A percentile compares a stretch with the other conserved stretches of the same genome.
Conservation (phyloP, 1,140 invertebrate species). For the Hyposmocoma kahamanoa region DNA sequence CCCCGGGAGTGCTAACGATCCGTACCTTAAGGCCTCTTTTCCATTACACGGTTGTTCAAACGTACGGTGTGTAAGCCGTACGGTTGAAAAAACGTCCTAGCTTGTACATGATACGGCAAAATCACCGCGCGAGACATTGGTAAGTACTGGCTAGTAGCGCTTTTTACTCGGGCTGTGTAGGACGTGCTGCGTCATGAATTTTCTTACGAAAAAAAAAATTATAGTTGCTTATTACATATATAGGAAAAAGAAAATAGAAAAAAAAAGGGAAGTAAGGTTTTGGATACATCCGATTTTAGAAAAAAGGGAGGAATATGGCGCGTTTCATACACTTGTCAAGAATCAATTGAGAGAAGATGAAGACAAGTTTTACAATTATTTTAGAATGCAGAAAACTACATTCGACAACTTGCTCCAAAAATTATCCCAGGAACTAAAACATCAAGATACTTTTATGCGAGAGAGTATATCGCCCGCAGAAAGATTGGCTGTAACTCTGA, state of each 20-base stretch:
- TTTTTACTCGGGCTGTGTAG: slow-evolving; percentile 7
- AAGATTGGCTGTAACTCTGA: slow-evolving; percentile 22
- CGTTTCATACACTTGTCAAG: slow-evolving; percentile 26
- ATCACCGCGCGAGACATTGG: slow-evolving; percentile 11
- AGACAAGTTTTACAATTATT: slow-evolving; percentile 24
- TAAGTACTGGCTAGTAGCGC: slow-evolving; percentile 11
- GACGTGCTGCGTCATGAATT: slow-evolving; percentile 11
- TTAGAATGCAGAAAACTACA: slow-evolving; percentile 11
- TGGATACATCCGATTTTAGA: slow-evolving; percentile 21
- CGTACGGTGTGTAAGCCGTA: slow-evolving; percentile 10
- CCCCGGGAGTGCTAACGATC: too few species aligned
- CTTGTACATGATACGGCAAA: slow-evolving; percentile 12
- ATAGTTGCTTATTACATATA: slow-evolving; percentile 9
- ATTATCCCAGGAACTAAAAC: slow-evolving; percentile 21
- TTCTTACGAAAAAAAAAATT: slow-evolving; percentile 9
- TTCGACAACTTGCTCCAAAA: slow-evolving; percentile 18
- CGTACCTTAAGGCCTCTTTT: slow-evolving; percentile 9
- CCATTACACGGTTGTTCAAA: slow-evolving; percentile 9
- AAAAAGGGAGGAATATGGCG: slow-evolving; percentile 22
- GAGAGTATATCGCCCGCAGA: slow-evolving; percentile 19
- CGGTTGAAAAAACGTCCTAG: slow-evolving; percentile 12
- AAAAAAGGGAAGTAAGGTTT: slow-evolving; percentile 7
- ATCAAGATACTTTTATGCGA: slow-evolving; percentile 23
- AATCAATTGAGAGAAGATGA: slow-evolving; percentile 26
- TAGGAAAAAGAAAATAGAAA: slow-evolving; percentile 11